Percentiles rank a stretch among this genome's conserved stretches.
Conservation (phyloP, 2,888 invertebrate genomes). For the Noctua pronuba region DNA sequence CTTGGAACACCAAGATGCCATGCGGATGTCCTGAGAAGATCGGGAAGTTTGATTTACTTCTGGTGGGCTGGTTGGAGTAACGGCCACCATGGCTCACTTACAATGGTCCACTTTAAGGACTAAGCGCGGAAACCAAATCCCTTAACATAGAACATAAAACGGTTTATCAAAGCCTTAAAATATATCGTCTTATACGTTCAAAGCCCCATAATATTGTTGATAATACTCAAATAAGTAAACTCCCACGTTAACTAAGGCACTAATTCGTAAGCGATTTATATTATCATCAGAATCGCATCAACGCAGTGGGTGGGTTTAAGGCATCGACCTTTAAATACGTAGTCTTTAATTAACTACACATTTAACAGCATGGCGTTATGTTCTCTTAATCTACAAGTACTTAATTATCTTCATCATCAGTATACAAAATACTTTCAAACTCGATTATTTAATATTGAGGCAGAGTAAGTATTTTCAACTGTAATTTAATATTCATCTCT, state of each 20-base stretch:
- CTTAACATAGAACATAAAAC: no score
- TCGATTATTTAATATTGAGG: neutral
- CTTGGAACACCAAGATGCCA: no score
- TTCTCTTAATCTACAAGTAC: conserved; percentile 21
- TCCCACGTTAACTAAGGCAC: conserved; percentile 21
- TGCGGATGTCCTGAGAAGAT: no score
- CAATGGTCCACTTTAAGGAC: no score
- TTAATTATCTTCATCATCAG: conserved; percentile 2
- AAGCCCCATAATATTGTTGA: neutral
- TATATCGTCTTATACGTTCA: neutral
- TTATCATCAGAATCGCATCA: conserved; percentile 50
- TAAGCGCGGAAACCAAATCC: no score
- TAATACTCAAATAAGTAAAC: conserved; percentile 16
- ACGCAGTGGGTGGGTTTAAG: conserved; percentile 40
- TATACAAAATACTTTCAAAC: neutral
- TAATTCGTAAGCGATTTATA: conserved; percentile 41
- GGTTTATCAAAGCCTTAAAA: neutral
- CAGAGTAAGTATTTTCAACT: neutral
- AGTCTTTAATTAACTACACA: conserved; percentile 48
- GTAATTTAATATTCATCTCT: neutral
- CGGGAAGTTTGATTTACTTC: no score
- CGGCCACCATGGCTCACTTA: no score
- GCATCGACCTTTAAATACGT: conserved; percentile 30
- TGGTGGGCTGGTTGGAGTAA: no score
- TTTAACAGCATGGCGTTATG: conserved; percentile 37